These are phyloP conservation scores for Eupithecia subumbrata DNA, from an alignment of 2,888 invertebrate genomes.

Conservation along the genomic window DNA sequence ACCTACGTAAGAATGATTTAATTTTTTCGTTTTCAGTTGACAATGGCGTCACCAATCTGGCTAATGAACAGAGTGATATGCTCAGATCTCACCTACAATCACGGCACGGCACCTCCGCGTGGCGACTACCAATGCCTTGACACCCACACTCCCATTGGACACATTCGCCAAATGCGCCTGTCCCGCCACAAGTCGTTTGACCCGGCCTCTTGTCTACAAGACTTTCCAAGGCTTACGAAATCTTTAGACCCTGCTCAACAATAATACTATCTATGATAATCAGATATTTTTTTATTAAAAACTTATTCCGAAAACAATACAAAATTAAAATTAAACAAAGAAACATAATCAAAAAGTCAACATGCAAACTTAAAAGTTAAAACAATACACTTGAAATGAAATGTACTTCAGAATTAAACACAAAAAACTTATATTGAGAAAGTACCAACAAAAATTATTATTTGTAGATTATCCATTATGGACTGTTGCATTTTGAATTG, in stretches of 20 bases:
- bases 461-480: background rate
- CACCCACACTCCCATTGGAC: constrained; percentile 76
- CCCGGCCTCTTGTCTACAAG: constrained; percentile 69
- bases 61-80: constrained; percentile 75
- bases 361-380: constrained; percentile 20
- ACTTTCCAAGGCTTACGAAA: constrained; percentile 60
- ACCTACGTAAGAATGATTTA: background rate
- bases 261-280: constrained; percentile 35
- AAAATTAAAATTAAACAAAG: constrained; percentile 42
- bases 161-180: constrained; percentile 70
- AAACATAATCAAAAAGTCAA: constrained; percentile 26
- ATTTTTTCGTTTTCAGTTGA: constrained; percentile 58
- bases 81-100: constrained; percentile 76
- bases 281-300: constrained; percentile 51
- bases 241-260: constrained; percentile 44
- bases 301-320: constrained; percentile 12
- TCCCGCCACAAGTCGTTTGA: constrained; percentile 74
- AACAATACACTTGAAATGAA: constrained; percentile 10
- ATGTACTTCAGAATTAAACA: constrained; percentile 5
- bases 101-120: constrained; percentile 73
- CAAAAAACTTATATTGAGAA: background rate
- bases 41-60: constrained; percentile 69
- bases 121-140: constrained; percentile 77
- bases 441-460: background rate
- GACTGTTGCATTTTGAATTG: background rate